phyloP scores from a whole-genome alignment of 2,888 invertebrate genomes.

The Agonopterix heracliana region DNA sequence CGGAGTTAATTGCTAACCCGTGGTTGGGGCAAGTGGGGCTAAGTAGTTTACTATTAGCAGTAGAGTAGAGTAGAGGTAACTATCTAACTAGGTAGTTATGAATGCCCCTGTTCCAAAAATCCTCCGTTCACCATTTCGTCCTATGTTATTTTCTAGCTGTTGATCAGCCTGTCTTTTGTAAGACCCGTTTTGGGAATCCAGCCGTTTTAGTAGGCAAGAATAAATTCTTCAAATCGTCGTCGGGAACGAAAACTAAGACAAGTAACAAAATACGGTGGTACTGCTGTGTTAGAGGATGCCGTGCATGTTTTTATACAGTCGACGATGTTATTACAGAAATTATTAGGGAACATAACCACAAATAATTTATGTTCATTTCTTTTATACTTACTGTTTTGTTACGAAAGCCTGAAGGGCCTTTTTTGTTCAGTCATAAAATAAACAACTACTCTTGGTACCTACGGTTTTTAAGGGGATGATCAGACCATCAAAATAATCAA shows the following conservation, averaged over 20 bases:
- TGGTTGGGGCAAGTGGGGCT: too few species aligned
- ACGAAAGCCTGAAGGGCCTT: too few species aligned
- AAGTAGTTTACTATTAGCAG: too few species aligned
- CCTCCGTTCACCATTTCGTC: background rate
- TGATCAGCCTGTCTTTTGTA: constrained; percentile 32
- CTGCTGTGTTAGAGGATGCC: constrained; percentile 29
- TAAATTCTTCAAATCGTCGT: constrained; percentile 24
- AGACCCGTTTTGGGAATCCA: constrained; percentile 22
- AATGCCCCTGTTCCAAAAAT: too few species aligned
- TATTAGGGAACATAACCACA: constrained; percentile 34
- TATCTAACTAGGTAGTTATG: too few species aligned
- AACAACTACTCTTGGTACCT: too few species aligned
- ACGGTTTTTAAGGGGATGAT: too few species aligned
- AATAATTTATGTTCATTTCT: constrained; percentile 2
- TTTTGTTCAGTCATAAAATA: too few species aligned
- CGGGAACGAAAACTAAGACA: background rate
- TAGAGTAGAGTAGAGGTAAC: too few species aligned
- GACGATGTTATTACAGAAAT: constrained; percentile 35
- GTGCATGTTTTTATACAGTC: constrained; percentile 30
- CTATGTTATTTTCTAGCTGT: background rate
- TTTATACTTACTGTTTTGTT: too few species aligned
- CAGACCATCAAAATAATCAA: too few species aligned
- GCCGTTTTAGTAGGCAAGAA: constrained; percentile 33
- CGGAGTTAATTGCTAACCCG: too few species aligned
- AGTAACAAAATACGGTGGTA: constrained; percentile 18